phyloP scores from a whole-genome alignment of 2,797 vertebrate species.

The Dendrocincla tyrannina region DNA sequence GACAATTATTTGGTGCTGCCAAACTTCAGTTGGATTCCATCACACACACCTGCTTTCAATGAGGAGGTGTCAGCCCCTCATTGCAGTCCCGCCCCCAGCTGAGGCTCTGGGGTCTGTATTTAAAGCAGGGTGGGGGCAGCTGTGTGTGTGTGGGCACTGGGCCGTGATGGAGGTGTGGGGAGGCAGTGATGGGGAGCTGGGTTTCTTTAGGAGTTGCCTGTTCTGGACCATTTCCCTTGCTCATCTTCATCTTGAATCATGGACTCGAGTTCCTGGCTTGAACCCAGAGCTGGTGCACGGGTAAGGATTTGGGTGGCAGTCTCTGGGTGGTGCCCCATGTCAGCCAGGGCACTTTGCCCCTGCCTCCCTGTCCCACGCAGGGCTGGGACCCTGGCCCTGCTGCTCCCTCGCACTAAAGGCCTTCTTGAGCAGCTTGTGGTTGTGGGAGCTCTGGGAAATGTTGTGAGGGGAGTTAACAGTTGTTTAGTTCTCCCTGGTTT shows the following conservation, averaged over 20 bases:
- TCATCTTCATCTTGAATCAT: neutral
- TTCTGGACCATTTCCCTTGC: neutral
- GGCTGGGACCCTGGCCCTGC: neutral
- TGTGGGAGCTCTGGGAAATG: neutral
- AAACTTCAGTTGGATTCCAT: fast-evolving
- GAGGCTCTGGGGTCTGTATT: neutral
- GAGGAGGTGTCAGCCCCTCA: neutral
- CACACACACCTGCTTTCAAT: neutral
- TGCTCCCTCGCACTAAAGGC: neutral
- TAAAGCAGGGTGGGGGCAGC: neutral
- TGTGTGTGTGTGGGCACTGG: fast-evolving
- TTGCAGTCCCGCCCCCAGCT: neutral
- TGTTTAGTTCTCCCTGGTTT: neutral
- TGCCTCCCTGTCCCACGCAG: neutral
- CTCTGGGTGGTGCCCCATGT: fast-evolving
- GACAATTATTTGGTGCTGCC: neutral
- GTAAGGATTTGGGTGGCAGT: neutral
- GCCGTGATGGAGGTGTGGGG: neutral
- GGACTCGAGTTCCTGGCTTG: neutral
- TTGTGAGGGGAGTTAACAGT: neutral
- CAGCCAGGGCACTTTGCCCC: neutral
- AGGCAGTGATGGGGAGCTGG: no score
- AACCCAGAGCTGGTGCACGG: no score
- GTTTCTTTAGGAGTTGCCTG: neutral
- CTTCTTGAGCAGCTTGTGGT: neutral